Evolutionary conservation across 2,113 vertebrate species (phyloP).

Genomic region (Neodontobutis hainanensis): DNA sequence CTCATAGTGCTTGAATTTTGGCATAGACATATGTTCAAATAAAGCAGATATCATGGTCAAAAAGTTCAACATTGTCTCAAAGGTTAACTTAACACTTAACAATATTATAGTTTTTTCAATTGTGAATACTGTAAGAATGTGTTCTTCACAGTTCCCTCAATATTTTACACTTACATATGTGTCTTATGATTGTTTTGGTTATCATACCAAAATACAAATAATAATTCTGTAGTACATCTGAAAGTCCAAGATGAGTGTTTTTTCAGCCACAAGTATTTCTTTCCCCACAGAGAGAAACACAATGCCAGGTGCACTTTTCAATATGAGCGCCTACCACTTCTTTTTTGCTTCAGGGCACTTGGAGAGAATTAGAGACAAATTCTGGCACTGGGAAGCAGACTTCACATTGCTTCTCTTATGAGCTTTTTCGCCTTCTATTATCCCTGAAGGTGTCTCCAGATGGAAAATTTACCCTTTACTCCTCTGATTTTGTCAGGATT

Average conservation of each 20-base stretch:
- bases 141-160: no score
- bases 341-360: conserved; percentile 38
- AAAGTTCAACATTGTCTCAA: no score
- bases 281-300: conserved; percentile 20
- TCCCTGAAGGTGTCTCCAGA: conserved; percentile 23
- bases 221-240: conserved; percentile 10
- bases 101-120: no score
- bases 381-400: conserved; percentile 45
- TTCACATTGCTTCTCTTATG: conserved; percentile 43
- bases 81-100: no score
- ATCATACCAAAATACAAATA: no score
- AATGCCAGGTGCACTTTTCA: conserved; percentile 47
- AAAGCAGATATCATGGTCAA: no score
- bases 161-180: no score
- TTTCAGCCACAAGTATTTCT: conserved; percentile 19
- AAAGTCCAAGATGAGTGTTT: conserved; percentile 4
- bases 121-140: no score
- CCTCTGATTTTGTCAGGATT: conserved; percentile 14
- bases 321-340: conserved; percentile 37
- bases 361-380: conserved; percentile 58
- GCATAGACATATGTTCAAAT: no score
- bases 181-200: no score
- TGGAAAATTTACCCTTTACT: conserved; percentile 40
- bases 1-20: no score
- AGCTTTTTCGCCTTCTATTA: conserved; percentile 16